Base-by-base conservation (phyloP, 2,113 vertebrate species). In the Apaloderma vittatum region DNA sequence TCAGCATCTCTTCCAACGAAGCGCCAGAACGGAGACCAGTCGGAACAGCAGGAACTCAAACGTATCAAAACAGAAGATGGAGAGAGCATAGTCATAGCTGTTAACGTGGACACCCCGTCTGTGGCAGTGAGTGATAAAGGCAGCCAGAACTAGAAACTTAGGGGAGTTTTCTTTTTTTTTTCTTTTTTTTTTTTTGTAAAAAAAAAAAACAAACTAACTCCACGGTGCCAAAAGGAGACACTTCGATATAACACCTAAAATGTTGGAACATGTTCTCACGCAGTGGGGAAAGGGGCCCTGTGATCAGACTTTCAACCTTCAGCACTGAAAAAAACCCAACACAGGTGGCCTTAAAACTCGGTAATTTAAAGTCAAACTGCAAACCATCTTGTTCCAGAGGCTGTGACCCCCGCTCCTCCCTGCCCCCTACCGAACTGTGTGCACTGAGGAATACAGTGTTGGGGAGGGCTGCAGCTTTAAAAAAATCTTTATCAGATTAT, bases 1-100 rank as follows among this genome's bases (percentile, higher is more conserved):
- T 99, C 99, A 0, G 99, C 99, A 0, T 99, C 98, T 62, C 99
- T 99, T 36, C 99, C 99, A n/a, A 99, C 99, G 20, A 99, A 99
- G 97, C 98, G 99, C 66, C 99, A 99, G 97, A 99, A 99, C 0
- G 99, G 99, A 49, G 99, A 98, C 90, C 98, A 98, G 95, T 62
- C 96, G 0, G 99, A 99, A 76, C 98, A 98, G 81, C 98, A 96
- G 2, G 99, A 98, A 63, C 97, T 98, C 24, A 99, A 99, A 98
- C 98, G 99, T n/a, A 90, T 97, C 92, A 99, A 99, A 97, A 98
- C 96, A 1, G 99, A 98, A 37, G 98, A 98, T 12, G 98, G 97
- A 4, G 98, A 98, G 76, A 98, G 97, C 45, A 97, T 98, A 73
- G 98, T 98, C 70, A 96, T 98, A 12, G 97, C 98, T 77, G 97